Percentiles rank a stretch among this genome's conserved stretches.
Conservation (phyloP, 2,113 vertebrate species). For the Rhinichthys klamathensis region DNA sequence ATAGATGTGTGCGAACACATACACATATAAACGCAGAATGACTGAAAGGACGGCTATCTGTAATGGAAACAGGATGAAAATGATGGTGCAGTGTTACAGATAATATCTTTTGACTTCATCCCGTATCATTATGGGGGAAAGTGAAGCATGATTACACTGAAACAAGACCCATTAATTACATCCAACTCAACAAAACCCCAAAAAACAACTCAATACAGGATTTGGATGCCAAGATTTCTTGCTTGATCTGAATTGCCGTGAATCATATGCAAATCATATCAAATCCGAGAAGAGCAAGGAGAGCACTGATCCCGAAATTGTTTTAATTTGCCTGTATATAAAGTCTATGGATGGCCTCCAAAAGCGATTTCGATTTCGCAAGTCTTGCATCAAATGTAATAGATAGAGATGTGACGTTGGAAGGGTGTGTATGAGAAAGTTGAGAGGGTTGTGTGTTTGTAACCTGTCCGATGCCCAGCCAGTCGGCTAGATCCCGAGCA, state of each 20-base stretch:
- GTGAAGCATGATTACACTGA: conserved; percentile 43
- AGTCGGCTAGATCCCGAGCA: conserved; percentile 95
- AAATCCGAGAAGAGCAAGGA: conserved; percentile 35
- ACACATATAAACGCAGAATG: background rate
- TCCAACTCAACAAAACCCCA: background rate
- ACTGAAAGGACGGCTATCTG: background rate
- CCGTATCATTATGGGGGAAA: conserved; percentile 35
- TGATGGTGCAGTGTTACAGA: conserved; percentile 1
- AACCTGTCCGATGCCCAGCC: conserved; percentile 94
- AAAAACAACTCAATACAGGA: too few species aligned
- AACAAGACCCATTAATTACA: conserved; percentile 44
- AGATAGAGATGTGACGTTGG: background rate
- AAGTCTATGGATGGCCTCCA: background rate
- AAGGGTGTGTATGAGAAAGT: too few species aligned
- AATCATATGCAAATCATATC: conserved; percentile 38
- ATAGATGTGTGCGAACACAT: conserved; percentile 31
- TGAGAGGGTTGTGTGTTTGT: conserved; percentile 16
- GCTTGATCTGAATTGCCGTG: conserved; percentile 41
- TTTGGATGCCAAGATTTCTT: conserved; percentile 33
- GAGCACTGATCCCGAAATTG: conserved; percentile 34
- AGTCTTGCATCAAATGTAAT: background rate
- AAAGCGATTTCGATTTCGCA: background rate
- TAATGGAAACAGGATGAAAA: conserved; percentile 6
- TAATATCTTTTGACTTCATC: conserved; percentile 32
- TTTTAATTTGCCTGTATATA: background rate